Evolutionary conservation across 2,113 vertebrate species (phyloP).

Genomic region (Pampusana beccarii): DNA sequence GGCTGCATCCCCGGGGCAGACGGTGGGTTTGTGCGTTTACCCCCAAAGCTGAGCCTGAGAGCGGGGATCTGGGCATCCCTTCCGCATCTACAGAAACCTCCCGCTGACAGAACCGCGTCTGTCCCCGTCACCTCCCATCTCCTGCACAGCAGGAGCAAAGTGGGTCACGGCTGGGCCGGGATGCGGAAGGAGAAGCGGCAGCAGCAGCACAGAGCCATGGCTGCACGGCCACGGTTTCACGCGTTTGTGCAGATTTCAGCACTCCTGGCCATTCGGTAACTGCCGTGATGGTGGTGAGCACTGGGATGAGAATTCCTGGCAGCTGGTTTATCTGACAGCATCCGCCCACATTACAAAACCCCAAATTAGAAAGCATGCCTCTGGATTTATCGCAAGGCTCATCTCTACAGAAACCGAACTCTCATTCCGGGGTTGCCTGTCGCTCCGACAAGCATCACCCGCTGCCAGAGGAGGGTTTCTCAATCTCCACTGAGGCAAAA

Average conservation of each 20-base stretch:
- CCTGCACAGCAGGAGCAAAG: not conserved
- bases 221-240: accelerated
- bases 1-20: not conserved
- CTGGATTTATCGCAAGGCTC: not conserved
- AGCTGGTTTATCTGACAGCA: not conserved
- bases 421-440: not conserved
- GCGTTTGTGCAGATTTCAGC: no score
- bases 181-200: not conserved
- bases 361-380: not conserved
- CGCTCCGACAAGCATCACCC: accelerated
- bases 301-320: not conserved
- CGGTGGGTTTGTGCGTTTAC: not conserved
- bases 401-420: not conserved
- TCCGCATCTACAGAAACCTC: not conserved
- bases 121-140: not conserved
- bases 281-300: accelerated
- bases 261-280: not conserved
- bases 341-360: not conserved
- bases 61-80: not conserved
- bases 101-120: accelerated
- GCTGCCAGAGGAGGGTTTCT: not conserved
- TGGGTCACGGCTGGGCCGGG: accelerated
- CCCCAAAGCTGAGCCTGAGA: not conserved
- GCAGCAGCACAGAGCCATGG: accelerated
- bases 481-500: accelerated